Base-by-base conservation (phyloP, 2,797 vertebrate genomes). In the Euthynnus affinis region DNA sequence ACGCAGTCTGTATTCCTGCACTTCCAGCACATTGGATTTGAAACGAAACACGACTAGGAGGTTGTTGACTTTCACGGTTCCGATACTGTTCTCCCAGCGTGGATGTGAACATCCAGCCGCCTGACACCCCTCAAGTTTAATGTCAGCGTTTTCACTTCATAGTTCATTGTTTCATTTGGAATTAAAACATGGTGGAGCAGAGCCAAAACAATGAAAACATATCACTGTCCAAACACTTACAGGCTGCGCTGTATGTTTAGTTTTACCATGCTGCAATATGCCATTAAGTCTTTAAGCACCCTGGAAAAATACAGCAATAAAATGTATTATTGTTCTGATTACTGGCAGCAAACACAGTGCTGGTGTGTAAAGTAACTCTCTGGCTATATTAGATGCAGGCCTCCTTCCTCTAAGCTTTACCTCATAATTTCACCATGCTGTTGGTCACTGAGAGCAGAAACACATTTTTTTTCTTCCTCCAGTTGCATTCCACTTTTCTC, bases 141-240 rank as follows among this genome's bases (percentile, higher is more conserved):
- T 71, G 74, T 72, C 73, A 65, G 61, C 65, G 15, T 40, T 74
- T 68, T 71, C 42, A n/a, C 37, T 37, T 65, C 63, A 10, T 10
- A 10, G 37, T 13, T 13, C 29, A 6, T 37, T 42, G 78, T 78
- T 81, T 68, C 10, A 9, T 48, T 74, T 79, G 62, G 76, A 82
- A 81, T 71, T 27, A 14, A 14, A 57, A 78, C 25, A 42, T 49
- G 53, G 58, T 23, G 68, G 58, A 72, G 2, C 2, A 1, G 8
- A 64, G 74, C 78, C 82, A 88, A 76, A 57, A 44, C 66, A 64
- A 81, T 18, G 71, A 82, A 79, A 65, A 56, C 14, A 53, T 2
- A 67, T 40, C 53, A 42, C 32, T 56, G 56, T 80, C 27, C 49
- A 73, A 70, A 75, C 34, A 81, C 69, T 20, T 7, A 46, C 51